Conservation (phyloP, 1,140 invertebrate genomes). For the Homalodisca vitripennis region DNA sequence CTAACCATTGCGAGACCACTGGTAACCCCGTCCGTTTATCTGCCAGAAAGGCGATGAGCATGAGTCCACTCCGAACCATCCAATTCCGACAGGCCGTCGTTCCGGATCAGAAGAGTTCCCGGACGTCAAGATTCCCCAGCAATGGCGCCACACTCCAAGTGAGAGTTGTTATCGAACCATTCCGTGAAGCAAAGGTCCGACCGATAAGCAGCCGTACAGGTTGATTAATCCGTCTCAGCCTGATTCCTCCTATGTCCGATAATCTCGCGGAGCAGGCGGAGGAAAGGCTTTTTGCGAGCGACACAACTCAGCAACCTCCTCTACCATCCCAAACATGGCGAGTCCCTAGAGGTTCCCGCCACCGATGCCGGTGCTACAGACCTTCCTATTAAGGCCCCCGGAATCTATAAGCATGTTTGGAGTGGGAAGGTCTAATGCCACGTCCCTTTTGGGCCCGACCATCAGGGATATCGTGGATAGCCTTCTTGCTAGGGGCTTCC, state of each 20-base stretch:
- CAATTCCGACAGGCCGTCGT: slow-evolving; percentile 14
- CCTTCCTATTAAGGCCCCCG: background rate
- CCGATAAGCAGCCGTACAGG: background rate
- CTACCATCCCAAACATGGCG: slow-evolving; percentile 23
- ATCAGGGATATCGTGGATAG: background rate
- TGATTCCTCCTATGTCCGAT: background rate
- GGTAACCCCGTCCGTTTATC: background rate
- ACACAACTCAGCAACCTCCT: background rate
- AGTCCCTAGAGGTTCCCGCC: background rate
- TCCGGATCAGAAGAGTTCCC: background rate
- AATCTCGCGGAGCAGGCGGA: background rate
- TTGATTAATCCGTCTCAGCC: slow-evolving; percentile 1
- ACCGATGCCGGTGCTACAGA: background rate
- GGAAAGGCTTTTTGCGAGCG: background rate
- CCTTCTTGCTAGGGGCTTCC: background rate
- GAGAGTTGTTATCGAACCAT: slow-evolving; percentile 20
- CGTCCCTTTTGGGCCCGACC: too few species aligned
- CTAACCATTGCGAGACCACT: background rate
- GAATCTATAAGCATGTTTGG: background rate
- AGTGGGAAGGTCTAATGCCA: background rate
- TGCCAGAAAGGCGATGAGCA: background rate
- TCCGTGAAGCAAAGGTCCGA: background rate
- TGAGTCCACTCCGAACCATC: background rate
- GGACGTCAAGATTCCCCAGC: background rate
- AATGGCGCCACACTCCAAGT: background rate